Evolutionary conservation across 2,113 vertebrate genomes (phyloP), one percentile per base, ranked within the genome.

Genomic region (Plestiodon gilberti): DNA sequence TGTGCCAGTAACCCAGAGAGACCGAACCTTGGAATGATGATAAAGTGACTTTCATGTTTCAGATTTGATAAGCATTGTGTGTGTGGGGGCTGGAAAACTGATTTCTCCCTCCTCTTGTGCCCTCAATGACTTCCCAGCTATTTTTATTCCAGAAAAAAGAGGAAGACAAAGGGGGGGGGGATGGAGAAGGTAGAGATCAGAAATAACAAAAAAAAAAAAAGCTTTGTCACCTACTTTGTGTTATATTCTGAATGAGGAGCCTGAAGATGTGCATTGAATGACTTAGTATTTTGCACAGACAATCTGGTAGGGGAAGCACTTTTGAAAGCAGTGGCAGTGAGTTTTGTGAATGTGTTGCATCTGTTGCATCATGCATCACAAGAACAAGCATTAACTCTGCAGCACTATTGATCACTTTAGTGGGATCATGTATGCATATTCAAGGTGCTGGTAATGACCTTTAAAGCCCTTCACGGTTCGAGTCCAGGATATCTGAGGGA

Each of bases 21-120:
- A 77, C 43, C 75, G 85, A 71, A 74, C 23, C 15, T 22, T 81
- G 55, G 74, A 88, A 81, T n/a, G 67, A 62, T 87, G 38, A 43
- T 40, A 90, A 69, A 91, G 81, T 48, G 5, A 7, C 55, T 90
- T 78, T 86, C 71, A 86, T 57, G 89, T 17, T 28, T 73, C 82
- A 8, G 5, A 33, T 59, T 79, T 33, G 48, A 52, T 87, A 85
- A 87, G 78, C 78, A 40, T 67, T 76, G 40, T n/a, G 55, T 28
- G 35, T 14, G 38, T 28, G 17, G 55, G 64, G 55, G 64, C 23
- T 43, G 22, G 55, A 35, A 30, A n/a, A 57, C 69, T 55, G 65
- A 80, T 28, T 38, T 70, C 9, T 13, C 33, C 25, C 40, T 52
- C n/a, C 52, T 43, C 23, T 38, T 82, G 17, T 85, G 84, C 18